These are phyloP conservation scores for Danaus chrysippus DNA, from an alignment of 2,888 invertebrate species.

Conservation along the genomic window DNA sequence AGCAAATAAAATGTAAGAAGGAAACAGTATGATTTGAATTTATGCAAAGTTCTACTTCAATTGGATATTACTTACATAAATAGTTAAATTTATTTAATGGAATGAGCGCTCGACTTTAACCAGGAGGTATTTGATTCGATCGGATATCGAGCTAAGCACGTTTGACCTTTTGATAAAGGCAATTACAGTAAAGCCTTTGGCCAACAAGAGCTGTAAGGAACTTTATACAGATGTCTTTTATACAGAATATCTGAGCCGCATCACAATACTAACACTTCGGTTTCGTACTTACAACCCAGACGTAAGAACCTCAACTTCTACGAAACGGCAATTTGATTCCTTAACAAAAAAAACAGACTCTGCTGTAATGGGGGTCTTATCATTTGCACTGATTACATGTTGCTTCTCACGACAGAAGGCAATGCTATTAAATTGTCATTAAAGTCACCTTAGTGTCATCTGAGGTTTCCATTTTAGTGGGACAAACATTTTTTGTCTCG, in stretches of 20 bases:
- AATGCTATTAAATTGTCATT: slow-evolving; percentile 78
- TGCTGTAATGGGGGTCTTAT: slow-evolving; percentile 61
- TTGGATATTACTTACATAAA: slow-evolving; percentile 29
- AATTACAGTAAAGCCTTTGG: slow-evolving; percentile 36
- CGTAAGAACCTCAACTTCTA: slow-evolving; percentile 47
- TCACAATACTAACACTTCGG: slow-evolving; percentile 26
- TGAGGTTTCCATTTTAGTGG: slow-evolving; percentile 66
- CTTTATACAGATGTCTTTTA: slow-evolving; percentile 30
- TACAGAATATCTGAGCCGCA: slow-evolving; percentile 26
- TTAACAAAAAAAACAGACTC: slow-evolving; percentile 56
- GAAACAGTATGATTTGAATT: not conserved
- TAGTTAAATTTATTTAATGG: slow-evolving; percentile 29
- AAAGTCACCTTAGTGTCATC: slow-evolving; percentile 75
- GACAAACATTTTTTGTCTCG: slow-evolving; percentile 70
- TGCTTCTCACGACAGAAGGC: slow-evolving; percentile 64
- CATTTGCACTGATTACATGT: slow-evolving; percentile 72
- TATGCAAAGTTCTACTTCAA: slow-evolving; percentile 15
- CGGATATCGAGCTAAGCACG: slow-evolving; percentile 35
- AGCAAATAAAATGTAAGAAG: not conserved
- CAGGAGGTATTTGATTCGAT: slow-evolving; percentile 34
- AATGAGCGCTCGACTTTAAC: slow-evolving; percentile 29
- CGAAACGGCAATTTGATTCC: slow-evolving; percentile 53
- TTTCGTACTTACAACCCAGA: slow-evolving; percentile 39
- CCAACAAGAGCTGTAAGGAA: slow-evolving; percentile 32
- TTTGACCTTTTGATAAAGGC: slow-evolving; percentile 38